Base-by-base conservation (phyloP, 2,888 invertebrate genomes). In the Priocnemis perturbator region DNA sequence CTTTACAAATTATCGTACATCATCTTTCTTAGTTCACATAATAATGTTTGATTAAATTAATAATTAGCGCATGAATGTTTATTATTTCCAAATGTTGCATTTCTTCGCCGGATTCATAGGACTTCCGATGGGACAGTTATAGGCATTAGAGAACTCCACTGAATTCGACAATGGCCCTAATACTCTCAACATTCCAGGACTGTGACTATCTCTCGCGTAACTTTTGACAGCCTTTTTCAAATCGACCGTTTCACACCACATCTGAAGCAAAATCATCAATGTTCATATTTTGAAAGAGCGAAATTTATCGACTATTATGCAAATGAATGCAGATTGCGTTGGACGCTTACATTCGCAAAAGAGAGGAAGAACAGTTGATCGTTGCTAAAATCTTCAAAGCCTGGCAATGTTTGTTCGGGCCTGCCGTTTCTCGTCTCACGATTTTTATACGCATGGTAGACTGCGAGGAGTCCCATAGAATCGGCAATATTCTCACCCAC, bases 331-430 rank as follows among this genome's bases (percentile, higher is more conserved):
- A 9, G 19, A 50, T 4, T 19, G 5, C 3, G 19, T 7, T 11
- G 14, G 5, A 5, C 20, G 65, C 65, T 81, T 77, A 89, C 89
- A 77, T 88, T 88, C 17, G 86, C 88, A 69, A 84, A 87, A 9
- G 87, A 82, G 11, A 89, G 73, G 73, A 87, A 89, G 73, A 87
- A 88, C 44, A 89, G 78, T 74, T 90, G 89, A n/a, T 89, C 85
- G 7, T 82, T 78, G 7, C 82, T 77, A 67, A 84, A 89, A 14
- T 83, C 71, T 56, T 87, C 86, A 37, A 88, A 77, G 3, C 88
- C 87, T 15, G 88, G 87, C 14, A 88, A 20, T 11, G 44, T 37
- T 26, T 63, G 44, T 14, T 23, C 23, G 3, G 45, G 14, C 48
- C 20, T 30, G 77, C 20, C 74, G 66, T n/a, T 82, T 69, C 62